Base-by-base conservation (phyloP, 2,797 vertebrate genomes). In the Lacerta bilineata region DNA sequence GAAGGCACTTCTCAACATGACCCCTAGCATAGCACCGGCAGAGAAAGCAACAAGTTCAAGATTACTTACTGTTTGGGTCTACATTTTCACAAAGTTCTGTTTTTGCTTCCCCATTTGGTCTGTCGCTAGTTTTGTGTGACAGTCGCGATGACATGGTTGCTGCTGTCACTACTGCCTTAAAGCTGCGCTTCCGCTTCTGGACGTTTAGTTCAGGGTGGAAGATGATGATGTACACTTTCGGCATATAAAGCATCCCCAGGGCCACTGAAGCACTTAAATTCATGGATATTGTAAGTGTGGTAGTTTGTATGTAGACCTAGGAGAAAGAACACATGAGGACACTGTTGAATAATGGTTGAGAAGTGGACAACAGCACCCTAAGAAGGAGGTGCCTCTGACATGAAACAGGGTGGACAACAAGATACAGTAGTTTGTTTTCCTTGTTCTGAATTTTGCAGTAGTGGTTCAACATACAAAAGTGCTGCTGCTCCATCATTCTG, bases 191-290 rank as follows among this genome's bases (percentile, higher is more conserved):
- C 94, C 99, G 97, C 95, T 99, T 99, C 97, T 99, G 98, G 90
- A 99, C 99, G 91, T 99, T 99, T 87, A 99, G 97, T 96, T 99
- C 99, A 1, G 99, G 99, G 95, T 99, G 99, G 97, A 99, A 99
- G 97, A 99, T 98, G 97, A 99, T 99, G 97, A 99, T 98, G 97
- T 99, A 99, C 91, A 99, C 99, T 97, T 99, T 99, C 96, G 99
- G 99, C 98, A 99, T 98, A 97, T 99, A 99, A 91, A 99, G 98
- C 99, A 99, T 99, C 94, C 99, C 98, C 96, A 99, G 98, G 89
- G 99, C 98, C 96, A 99, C 99, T 2, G 99, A 99, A 66, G 99
- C 99, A 96, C 99, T 99, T 96, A 99, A 97, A 97, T 99, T 99
- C 99, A 99, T 99, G 96, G 99, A 99, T 97, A 99, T 99, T 93